phyloP scores from a whole-genome alignment of 2,797 vertebrate genomes.

The Glossophaga mutica region DNA sequence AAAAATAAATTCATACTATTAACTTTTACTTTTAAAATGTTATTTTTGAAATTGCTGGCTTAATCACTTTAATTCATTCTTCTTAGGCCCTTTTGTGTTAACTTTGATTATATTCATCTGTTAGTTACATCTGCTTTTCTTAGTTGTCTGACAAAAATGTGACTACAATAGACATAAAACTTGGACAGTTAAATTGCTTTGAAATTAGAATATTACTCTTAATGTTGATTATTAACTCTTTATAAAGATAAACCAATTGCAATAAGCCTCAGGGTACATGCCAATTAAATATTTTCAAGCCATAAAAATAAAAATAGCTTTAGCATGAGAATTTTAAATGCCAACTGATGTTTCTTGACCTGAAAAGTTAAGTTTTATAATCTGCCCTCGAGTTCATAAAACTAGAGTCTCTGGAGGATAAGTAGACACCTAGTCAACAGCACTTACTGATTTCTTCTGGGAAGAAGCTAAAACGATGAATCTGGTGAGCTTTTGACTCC shows the following conservation, averaged over 20 bases:
- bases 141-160: neutral
- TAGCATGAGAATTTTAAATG: neutral
- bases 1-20: constrained; percentile 42
- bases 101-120: constrained; percentile 17
- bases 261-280: neutral
- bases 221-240: constrained; percentile 25
- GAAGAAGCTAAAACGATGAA: neutral
- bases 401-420: neutral
- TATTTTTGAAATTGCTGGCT: neutral
- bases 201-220: constrained; percentile 36
- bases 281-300: constrained; percentile 49
- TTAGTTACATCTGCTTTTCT: constrained; percentile 26
- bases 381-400: neutral
- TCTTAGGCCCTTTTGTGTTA: neutral
- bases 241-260: neutral
- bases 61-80: neutral
- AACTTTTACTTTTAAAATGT: constrained; percentile 14
- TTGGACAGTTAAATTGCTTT: neutral
- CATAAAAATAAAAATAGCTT: constrained; percentile 29
- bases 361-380: constrained; percentile 24
- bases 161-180: neutral
- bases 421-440: neutral
- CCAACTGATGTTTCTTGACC: neutral
- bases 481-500: neutral
- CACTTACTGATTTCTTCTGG: constrained; percentile 21